Conservation (phyloP, 2,797 vertebrate species). For the Loris lydekkerianus region DNA sequence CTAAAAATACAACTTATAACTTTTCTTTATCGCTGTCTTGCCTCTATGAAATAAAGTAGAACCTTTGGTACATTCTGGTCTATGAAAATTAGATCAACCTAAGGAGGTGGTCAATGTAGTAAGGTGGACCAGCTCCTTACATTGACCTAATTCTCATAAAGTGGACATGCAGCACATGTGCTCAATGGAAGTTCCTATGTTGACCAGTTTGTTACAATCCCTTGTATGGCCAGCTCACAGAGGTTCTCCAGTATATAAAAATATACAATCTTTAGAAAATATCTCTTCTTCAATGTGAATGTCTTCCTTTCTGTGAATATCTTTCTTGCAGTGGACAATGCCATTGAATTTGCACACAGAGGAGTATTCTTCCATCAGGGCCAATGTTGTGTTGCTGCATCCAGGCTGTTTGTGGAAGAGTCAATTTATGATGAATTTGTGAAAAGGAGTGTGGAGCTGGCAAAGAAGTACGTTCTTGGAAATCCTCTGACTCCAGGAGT, state of each 20-base stretch:
- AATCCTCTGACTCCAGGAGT: slow-evolving; percentile 90
- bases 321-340: slow-evolving; percentile 90
- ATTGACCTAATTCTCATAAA: too few relatives aligned
- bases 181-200: too few relatives aligned
- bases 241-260: not conserved
- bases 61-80: too few relatives aligned
- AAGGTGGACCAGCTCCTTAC: too few relatives aligned
- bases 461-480: slow-evolving; percentile 91
- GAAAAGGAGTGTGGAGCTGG: slow-evolving; percentile 90
- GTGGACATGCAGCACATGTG: too few relatives aligned
- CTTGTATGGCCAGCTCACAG: too few relatives aligned
- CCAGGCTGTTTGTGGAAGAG: slow-evolving; percentile 95
- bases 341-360: slow-evolving; percentile 92
- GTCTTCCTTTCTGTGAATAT: not conserved
- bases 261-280: not conserved
- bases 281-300: not conserved
- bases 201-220: too few relatives aligned
- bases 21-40: not conserved
- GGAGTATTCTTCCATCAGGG: slow-evolving; percentile 95
- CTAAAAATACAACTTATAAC: not conserved
- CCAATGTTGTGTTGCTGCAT: slow-evolving; percentile 94
- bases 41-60: not conserved
- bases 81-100: too few relatives aligned
- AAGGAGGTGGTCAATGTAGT: too few relatives aligned
- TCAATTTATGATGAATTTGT: slow-evolving; percentile 94